Conservation (phyloP, 2,888 invertebrate genomes). For the Epicampocera succincta region DNA sequence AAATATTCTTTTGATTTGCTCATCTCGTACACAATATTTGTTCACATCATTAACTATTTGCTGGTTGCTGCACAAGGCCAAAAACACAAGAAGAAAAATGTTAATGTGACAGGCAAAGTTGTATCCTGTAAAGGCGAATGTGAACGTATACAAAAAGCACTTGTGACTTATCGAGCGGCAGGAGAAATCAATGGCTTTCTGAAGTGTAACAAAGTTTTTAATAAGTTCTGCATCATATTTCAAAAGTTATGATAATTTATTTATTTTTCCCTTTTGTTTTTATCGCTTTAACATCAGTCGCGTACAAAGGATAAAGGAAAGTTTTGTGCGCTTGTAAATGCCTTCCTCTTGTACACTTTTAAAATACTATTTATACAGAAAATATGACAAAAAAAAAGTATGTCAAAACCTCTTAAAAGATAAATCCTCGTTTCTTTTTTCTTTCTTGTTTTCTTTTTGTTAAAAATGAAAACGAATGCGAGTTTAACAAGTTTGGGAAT, state of each 20-base stretch:
- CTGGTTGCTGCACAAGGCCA: not conserved
- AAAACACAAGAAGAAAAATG: not conserved
- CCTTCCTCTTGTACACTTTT: not conserved
- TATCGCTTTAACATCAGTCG: not conserved
- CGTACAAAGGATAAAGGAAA: slow-evolving; percentile 31
- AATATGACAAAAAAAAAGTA: slow-evolving; percentile 21
- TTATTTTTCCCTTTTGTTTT: not conserved
- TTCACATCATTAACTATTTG: slow-evolving; percentile 63
- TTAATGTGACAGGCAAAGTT: not conserved
- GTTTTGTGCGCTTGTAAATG: slow-evolving; percentile 14
- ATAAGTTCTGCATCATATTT: slow-evolving; percentile 56
- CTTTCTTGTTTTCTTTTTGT: no score
- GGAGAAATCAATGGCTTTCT: slow-evolving; percentile 59
- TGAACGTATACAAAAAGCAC: slow-evolving; percentile 12
- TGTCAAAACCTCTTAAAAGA: slow-evolving; percentile 55
- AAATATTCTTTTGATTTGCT: slow-evolving; percentile 36
- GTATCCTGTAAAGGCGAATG: slow-evolving; percentile 1
- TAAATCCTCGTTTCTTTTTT: no score
- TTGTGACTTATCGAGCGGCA: slow-evolving; percentile 35
- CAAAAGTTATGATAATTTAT: slow-evolving; percentile 46
- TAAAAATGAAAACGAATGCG: slow-evolving; percentile 30
- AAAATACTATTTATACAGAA: not conserved
- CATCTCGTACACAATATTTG: slow-evolving; percentile 54
- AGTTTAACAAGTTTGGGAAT: slow-evolving; percentile 42
- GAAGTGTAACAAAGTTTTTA: slow-evolving; percentile 60